Conservation (phyloP, 2,797 vertebrate species). For the Coccyzus lansbergi region DNA sequence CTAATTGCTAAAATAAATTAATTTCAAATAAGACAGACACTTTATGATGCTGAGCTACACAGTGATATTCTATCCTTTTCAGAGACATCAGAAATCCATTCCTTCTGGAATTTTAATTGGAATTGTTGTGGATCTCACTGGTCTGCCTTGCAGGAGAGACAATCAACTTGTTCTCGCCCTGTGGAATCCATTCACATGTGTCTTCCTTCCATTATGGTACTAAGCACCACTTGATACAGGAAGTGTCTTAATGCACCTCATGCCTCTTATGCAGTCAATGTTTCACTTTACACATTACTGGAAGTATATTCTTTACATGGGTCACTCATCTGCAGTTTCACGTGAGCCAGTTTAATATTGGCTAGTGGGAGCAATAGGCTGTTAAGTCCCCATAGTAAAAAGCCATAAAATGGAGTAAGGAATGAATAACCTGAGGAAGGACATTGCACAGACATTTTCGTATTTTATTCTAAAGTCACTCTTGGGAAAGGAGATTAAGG, state of each 20-base stretch:
- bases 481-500: neutral
- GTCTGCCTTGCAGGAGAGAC: neutral
- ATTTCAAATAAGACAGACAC: neutral
- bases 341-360: neutral
- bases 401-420: neutral
- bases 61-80: neutral
- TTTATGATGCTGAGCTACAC: neutral
- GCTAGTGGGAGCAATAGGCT: neutral
- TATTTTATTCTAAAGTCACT: neutral
- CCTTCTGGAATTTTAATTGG: constrained; percentile 15
- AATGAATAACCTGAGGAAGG: neutral
- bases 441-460: neutral
- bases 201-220: neutral
- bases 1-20: neutral
- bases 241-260: neutral
- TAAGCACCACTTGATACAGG: neutral
- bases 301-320: neutral
- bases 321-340: neutral
- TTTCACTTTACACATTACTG: neutral
- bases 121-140: neutral
- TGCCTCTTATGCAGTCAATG: neutral
- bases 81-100: constrained; percentile 17
- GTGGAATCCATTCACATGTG: neutral
- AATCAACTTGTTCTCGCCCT: neutral
- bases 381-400: neutral